Conservation (phyloP, 2,797 vertebrate genomes). For the Telmatherina bonti region DNA sequence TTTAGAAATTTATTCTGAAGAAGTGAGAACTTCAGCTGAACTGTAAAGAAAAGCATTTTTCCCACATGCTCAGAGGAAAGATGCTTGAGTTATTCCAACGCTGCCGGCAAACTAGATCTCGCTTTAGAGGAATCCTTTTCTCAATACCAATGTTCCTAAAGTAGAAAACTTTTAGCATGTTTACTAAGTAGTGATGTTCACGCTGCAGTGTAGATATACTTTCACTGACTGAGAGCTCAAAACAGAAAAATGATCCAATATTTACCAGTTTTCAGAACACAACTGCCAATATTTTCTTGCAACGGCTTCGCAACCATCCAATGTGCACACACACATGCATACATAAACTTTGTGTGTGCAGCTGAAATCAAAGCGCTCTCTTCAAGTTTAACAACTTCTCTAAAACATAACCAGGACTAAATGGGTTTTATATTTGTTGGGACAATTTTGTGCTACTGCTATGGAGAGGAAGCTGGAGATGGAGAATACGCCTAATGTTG, state of each 20-base stretch:
- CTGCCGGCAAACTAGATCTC: background rate
- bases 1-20: background rate
- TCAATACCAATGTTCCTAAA: background rate
- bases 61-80: background rate
- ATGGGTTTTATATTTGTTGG: too few relatives aligned
- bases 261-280: background rate
- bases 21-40: background rate
- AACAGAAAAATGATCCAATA: background rate
- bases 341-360: background rate
- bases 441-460: too few relatives aligned
- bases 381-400: background rate
- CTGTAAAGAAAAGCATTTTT: background rate
- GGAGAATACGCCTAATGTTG: too few relatives aligned
- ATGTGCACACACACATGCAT: background rate
- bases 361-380: background rate
- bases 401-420: too few relatives aligned
- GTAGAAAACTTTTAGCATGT: background rate
- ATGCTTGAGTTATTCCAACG: background rate
- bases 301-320: background rate
- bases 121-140: background rate
- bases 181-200: background rate
- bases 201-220: background rate
- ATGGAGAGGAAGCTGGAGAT: too few relatives aligned
- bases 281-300: background rate
- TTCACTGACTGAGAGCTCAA: background rate